Base-by-base conservation (phyloP, 2,113 vertebrate genomes). In the Sorex fumeus region DNA sequence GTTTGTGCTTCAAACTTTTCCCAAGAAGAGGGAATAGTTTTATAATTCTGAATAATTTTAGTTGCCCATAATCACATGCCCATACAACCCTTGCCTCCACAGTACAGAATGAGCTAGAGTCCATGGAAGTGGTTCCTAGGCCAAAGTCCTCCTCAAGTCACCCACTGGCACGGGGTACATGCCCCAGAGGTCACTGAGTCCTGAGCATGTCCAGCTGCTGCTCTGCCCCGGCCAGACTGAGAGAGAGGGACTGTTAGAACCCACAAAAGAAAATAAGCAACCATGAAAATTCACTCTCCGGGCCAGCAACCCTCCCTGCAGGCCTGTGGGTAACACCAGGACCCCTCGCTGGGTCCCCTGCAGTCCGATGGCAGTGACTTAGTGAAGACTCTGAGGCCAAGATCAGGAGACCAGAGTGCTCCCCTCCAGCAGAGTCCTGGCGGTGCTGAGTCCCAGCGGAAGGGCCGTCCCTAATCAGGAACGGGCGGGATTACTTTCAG, bases 131-230 rank as follows among this genome's bases (percentile, higher is more conserved):
- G 72, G 36, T 30, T 74, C 36, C 72, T 62, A 43, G 53, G n/a
- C 76, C 71, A 50, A 43, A 66, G 76, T 40, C 69, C 86, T 88
- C 53, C 69, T 88, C 45, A 45, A 9, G 70, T 76, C 10, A 53
- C 16, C 23, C 3, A 4, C 80, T 81, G 72, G 87, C 74, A 79
- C 45, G 4, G 4, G 79, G 43, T 82, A 78, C 74, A 89, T 88
- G 57, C 57, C 47, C 79, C 1, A 13, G 95, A 91, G 84, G 87
- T 50, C 79, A 12, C 47, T n/a, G 76, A 34, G n/a, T 18, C 32
- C 45, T 69, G 53, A 94, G 40, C 40, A 86, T 30, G 74, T 77
- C 83, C 93, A 95, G 92, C 62, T 81, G 72, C 36, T 45, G 50
- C 62, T 90, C 47, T 30, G 30, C 25, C 79, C 18, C 36, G 57